Evolutionary conservation across 2,888 invertebrate genomes (phyloP).

Genomic region (Orthosia gracilis): DNA sequence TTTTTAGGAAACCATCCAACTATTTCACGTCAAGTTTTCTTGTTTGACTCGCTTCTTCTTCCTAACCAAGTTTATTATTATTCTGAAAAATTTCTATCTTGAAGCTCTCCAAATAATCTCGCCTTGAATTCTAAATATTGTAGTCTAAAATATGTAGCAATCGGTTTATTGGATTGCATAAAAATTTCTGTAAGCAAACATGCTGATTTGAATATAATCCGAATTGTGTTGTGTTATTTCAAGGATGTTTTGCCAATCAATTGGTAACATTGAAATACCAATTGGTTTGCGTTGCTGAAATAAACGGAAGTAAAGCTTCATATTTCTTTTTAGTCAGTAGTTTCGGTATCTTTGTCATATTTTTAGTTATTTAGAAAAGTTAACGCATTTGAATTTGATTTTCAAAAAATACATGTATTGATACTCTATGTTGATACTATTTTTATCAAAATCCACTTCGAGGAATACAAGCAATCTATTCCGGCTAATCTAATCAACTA

Average conservation of each 20-base stretch:
- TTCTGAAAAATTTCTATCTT: constrained; percentile 18
- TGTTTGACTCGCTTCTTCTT: constrained; percentile 4
- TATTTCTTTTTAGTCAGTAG: constrained; percentile 29
- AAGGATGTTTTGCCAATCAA: constrained; percentile 72
- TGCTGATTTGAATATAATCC: constrained; percentile 47
- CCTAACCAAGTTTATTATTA: constrained; percentile 34
- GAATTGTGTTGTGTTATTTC: constrained; percentile 61
- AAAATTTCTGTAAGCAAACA: constrained; percentile 37
- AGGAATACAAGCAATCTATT: constrained; percentile 23
- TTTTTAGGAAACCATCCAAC: constrained; percentile 37
- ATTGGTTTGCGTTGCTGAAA: constrained; percentile 35
- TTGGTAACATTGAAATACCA: constrained; percentile 51
- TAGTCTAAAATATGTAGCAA: constrained; percentile 28
- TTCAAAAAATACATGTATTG: not conserved
- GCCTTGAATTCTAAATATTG: constrained; percentile 42
- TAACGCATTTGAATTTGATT: not conserved
- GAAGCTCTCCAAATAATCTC: constrained; percentile 26
- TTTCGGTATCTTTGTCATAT: not conserved
- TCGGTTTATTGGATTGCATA: constrained; percentile 25
- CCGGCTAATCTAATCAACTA: constrained; percentile 41
- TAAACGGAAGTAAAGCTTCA: constrained; percentile 51
- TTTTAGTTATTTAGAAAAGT: not conserved
- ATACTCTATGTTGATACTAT: not conserved
- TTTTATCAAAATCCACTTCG: constrained; percentile 25
- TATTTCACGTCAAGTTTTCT: constrained; percentile 17